phyloP scores from a whole-genome alignment of 2,888 invertebrate genomes.

The Dryocosmus kuriphilus region DNA sequence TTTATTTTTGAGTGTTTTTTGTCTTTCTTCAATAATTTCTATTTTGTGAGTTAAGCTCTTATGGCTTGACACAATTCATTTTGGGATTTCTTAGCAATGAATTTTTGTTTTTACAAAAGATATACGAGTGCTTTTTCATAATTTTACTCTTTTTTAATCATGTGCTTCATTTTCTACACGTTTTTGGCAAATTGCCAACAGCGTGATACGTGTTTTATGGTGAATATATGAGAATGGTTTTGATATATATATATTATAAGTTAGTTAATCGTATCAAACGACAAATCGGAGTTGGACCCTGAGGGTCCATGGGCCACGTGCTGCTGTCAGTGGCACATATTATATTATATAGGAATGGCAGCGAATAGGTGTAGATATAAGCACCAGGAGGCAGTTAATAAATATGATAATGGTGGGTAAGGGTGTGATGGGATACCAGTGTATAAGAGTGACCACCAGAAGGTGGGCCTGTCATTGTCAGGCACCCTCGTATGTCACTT shows the following conservation, averaged over 20 bases:
- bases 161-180: too few species aligned
- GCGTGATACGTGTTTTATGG: too few species aligned
- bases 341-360: slow-evolving; percentile 75
- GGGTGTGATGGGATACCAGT: slow-evolving; percentile 68
- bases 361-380: slow-evolving; percentile 76
- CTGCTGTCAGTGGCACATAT: slow-evolving; percentile 76
- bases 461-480: slow-evolving; percentile 74
- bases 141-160: too few species aligned
- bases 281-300: slow-evolving; percentile 61
- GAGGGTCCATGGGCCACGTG: slow-evolving; percentile 69
- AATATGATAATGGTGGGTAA: slow-evolving; percentile 76
- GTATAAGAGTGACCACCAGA: slow-evolving; percentile 76
- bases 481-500: slow-evolving; percentile 74
- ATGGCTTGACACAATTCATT: too few species aligned
- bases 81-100: too few species aligned
- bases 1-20: too few species aligned
- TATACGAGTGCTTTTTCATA: too few species aligned
- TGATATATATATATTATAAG: neutral
- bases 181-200: too few species aligned
- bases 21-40: too few species aligned
- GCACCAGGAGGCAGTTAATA: slow-evolving; percentile 75
- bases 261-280: slow-evolving; percentile 66
- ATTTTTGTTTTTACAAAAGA: too few species aligned
- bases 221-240: neutral
- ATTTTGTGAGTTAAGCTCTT: too few species aligned